Percentiles rank a stretch among this genome's conserved stretches.
These are phyloP conservation scores for Epizoanthus ramosus DNA, from an alignment of 92 coral and sea anemone genomes.

Conservation along the genomic window DNA sequence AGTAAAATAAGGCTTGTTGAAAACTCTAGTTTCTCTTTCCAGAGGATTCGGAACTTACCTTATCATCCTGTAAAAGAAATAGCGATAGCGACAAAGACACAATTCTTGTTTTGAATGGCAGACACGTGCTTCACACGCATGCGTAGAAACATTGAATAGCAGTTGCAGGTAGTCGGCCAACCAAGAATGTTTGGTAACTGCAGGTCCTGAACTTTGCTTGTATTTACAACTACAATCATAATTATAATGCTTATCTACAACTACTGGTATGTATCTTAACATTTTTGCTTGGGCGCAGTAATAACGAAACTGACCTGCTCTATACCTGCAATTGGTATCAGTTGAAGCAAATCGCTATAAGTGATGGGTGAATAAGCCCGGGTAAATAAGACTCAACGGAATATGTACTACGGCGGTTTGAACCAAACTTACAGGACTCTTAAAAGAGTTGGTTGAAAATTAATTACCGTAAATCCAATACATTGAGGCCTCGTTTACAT, in stretches of 20 bases:
- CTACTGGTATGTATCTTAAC: neutral
- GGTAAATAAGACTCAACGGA: too few relatives aligned
- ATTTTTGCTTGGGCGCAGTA: neutral
- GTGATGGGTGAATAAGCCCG: too few relatives aligned
- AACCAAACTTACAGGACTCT: too few relatives aligned
- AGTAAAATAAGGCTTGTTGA: neutral
- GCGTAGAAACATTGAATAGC: neutral
- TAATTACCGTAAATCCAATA: too few relatives aligned
- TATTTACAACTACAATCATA: neutral
- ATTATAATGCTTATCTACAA: neutral
- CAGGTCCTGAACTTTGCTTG: neutral
- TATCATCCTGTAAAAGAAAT: neutral
- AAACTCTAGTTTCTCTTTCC: neutral
- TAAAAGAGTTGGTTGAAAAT: too few relatives aligned
- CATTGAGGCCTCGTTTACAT: too few relatives aligned
- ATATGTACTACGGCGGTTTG: too few relatives aligned
- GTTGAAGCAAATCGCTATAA: too few relatives aligned
- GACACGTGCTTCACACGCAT: constrained; percentile 3
- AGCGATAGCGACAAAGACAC: too few relatives aligned
- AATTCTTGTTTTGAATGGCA: neutral
- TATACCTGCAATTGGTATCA: too few relatives aligned
- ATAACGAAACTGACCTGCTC: too few relatives aligned
- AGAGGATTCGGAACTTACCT: neutral
- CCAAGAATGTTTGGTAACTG: neutral
- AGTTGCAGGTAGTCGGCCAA: neutral